Evolutionary conservation across 2,113 vertebrate genomes (phyloP).

Genomic region (Orcinus orca): DNA sequence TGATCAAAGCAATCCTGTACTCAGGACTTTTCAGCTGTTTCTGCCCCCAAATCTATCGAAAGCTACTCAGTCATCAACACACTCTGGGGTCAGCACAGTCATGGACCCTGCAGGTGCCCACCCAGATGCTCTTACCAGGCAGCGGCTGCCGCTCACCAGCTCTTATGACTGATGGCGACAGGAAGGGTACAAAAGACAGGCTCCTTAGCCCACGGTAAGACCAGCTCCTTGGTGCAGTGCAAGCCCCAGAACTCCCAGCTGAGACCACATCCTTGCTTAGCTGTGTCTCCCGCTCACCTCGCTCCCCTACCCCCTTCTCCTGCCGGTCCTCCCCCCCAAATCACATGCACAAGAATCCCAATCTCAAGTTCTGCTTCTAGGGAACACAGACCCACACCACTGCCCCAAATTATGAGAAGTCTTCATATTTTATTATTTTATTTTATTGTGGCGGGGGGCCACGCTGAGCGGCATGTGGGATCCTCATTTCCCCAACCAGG

Average conservation of each 20-base stretch:
- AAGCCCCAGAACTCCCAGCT: neutral
- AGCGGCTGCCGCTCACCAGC: no score
- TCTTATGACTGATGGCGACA: neutral
- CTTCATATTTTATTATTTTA: neutral
- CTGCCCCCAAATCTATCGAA: neutral
- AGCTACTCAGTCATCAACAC: neutral
- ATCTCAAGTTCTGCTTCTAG: neutral
- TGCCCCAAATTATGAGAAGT: neutral
- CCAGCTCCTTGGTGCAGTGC: neutral
- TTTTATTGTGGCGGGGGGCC: neutral
- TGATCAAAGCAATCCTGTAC: neutral
- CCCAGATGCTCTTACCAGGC: neutral
- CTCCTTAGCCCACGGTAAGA: no score
- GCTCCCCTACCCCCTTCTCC: neutral
- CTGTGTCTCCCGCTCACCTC: no score
- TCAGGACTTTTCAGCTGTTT: neutral
- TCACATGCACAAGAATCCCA: neutral
- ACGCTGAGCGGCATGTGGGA: neutral
- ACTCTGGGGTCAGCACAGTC: neutral
- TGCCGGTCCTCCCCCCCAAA: neutral
- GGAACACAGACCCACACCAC: neutral
- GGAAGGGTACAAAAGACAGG: neutral
- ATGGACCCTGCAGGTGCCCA: neutral
- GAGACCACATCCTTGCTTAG: neutral
- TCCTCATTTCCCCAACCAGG: neutral